Conservation (phyloP, 2,888 invertebrate genomes). For the Cryptocephalus moraei region DNA sequence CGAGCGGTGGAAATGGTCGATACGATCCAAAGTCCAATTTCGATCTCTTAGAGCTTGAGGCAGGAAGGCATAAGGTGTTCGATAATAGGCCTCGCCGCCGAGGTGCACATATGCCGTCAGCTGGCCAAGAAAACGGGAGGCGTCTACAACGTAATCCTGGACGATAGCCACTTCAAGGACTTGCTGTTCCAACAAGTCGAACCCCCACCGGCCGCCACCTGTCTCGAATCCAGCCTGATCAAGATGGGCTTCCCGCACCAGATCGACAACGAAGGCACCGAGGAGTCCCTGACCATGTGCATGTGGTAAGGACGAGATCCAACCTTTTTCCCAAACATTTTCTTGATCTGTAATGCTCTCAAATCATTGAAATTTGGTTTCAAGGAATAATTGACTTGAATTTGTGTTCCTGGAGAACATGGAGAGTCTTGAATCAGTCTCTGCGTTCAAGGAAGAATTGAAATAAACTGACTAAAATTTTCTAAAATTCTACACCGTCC, state of each 20-base stretch:
- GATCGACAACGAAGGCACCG: constrained; percentile 45
- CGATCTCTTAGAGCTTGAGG: constrained; percentile 49
- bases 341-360: too few species aligned
- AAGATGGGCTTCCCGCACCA: constrained; percentile 97
- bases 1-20: too few species aligned
- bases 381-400: too few species aligned
- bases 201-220: constrained; percentile 62
- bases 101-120: constrained; percentile 82
- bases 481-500: too few species aligned
- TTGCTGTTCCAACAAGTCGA: constrained; percentile 55
- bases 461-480: too few species aligned
- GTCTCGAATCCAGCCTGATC: constrained; percentile 67
- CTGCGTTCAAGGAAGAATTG: too few species aligned
- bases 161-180: constrained; percentile 67
- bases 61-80: constrained; percentile 81
- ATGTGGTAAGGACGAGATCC: constrained; percentile 63
- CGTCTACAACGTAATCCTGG: constrained; percentile 75
- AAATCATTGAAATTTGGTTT: too few species aligned
- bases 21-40: too few species aligned
- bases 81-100: constrained; percentile 90
- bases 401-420: too few species aligned
- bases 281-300: constrained; percentile 71
- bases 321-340: too few species aligned
- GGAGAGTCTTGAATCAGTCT: too few species aligned
- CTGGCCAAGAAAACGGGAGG: constrained; percentile 82